Evolutionary conservation across 2,797 vertebrate species (phyloP), one percentile per base, ranked within the genome.

Genomic region (Alosa sapidissima): DNA sequence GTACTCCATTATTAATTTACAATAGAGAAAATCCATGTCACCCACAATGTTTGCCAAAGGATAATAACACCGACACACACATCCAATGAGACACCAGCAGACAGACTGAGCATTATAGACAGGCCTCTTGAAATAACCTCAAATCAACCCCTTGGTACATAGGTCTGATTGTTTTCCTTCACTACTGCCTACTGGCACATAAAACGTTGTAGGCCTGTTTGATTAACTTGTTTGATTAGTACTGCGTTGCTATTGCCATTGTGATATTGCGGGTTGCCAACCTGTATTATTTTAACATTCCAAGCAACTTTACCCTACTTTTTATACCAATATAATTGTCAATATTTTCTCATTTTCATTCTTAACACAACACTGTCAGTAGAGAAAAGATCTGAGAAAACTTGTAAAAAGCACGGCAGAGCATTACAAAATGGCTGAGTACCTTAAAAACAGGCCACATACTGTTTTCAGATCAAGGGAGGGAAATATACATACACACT

Each of bases 391-490:
- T 47, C 5, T 1, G 68, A 75, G 68, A 45, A 41, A 75, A 21
- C 21, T 58, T 58, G 19, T 28, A 75, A 75, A 75, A 75, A 14
- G 33, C 33, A 14, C 4, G 33, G 65, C 33, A 6, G 5, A 41
- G 28, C 16, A 45, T 78, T 45, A 78, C 41, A 78, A 47, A 78
- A 72, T 72, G 11, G 28, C 33, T 14, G 68, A 16, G 28, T 41
- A 6, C 72, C 16, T 78, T 45, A 21, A 45, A 45, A 78, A 5
- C 41, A 7, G 41, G 14, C 14, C 54, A 55, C 54, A 1, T 78
- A 21, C 72, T 45, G 72, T 45, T 78, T 7, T 47, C 33, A 47
- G 72, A 78, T 78, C 36, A 78, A 78, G 72, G 19, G 72, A 78
- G 36, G 2, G 19, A 45, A 45, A 78, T 72, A 72, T 41, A 72